phyloP scores from a whole-genome alignment of 1,140 invertebrate species.

The Zaprionus tsacasi region DNA sequence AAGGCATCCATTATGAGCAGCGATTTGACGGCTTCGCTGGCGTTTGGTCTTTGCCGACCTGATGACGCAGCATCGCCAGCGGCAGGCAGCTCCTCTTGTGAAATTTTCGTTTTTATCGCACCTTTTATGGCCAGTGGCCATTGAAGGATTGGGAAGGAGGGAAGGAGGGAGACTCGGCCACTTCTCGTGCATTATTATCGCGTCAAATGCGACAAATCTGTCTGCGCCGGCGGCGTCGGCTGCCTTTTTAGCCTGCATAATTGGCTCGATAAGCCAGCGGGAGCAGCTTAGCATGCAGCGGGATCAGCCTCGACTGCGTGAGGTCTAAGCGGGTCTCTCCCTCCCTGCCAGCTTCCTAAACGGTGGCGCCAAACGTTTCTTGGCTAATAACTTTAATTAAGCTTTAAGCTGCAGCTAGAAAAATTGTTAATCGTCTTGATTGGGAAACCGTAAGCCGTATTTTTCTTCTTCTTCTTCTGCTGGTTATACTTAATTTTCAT shows the following conservation, averaged over 20 bases:
- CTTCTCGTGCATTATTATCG: slow-evolving; percentile 72
- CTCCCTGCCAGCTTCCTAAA: slow-evolving; percentile 47
- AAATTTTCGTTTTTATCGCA: slow-evolving; percentile 82
- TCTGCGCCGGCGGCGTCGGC: slow-evolving; percentile 68
- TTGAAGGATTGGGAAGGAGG: slow-evolving; percentile 15
- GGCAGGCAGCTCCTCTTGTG: slow-evolving; percentile 39
- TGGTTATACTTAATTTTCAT: slow-evolving; percentile 48
- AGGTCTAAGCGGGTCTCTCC: slow-evolving; percentile 43
- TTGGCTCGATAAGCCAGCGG: slow-evolving; percentile 67
- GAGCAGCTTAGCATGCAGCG: slow-evolving; percentile 9
- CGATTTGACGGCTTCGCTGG: slow-evolving; percentile 77
- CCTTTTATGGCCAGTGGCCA: slow-evolving; percentile 72
- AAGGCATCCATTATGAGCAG: slow-evolving; percentile 82
- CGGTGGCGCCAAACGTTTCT: slow-evolving; percentile 72
- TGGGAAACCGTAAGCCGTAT: slow-evolving; percentile 15
- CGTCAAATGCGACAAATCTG: slow-evolving; percentile 82
- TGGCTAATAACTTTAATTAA: slow-evolving; percentile 78
- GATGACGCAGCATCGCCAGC: slow-evolving; percentile 56
- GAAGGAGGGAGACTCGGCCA: slow-evolving; percentile 34
- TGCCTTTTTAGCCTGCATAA: slow-evolving; percentile 72
- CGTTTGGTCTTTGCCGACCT: slow-evolving; percentile 77
- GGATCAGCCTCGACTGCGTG: slow-evolving; percentile 40
- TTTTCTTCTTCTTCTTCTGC: slow-evolving; percentile 5
- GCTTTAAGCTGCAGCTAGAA: slow-evolving; percentile 59
- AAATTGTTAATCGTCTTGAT: background rate